Conservation (phyloP, 2,888 invertebrate genomes). For the Caradrina kadenii region DNA sequence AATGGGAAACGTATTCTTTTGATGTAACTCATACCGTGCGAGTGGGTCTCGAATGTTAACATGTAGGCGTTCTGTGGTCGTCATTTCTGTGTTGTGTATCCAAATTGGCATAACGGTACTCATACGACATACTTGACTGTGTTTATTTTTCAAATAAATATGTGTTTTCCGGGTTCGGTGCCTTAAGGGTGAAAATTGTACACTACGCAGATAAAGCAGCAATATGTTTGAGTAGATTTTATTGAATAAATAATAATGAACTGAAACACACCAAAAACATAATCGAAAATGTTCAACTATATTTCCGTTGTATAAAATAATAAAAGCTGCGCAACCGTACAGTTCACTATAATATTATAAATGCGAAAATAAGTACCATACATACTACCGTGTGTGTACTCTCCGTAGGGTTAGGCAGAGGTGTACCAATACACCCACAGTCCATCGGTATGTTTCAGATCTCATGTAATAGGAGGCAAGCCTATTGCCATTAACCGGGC, state of each 20-base stretch:
- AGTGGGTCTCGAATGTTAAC: constrained; percentile 2
- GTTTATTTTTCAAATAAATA: background rate
- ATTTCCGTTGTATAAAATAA: too few species aligned
- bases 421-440: too few species aligned
- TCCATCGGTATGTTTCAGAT: too few species aligned
- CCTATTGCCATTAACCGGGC: too few species aligned
- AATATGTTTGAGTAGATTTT: background rate
- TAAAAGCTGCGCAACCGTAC: too few species aligned
- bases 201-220: background rate
- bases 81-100: constrained; percentile 2
- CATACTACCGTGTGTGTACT: too few species aligned
- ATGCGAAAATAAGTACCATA: too few species aligned
- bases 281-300: too few species aligned
- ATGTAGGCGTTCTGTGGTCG: background rate
- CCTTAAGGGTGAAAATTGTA: background rate
- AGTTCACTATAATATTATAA: too few species aligned
- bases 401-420: too few species aligned
- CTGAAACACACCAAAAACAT: background rate
- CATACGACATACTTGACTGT: background rate
- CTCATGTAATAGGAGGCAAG: too few species aligned
- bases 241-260: background rate
- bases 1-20: constrained; percentile 45
- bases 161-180: background rate
- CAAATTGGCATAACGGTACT: constrained; percentile 6
- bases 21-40: constrained; percentile 35